Evolutionary conservation across 2,888 invertebrate genomes (phyloP).

Genomic region (Aspidapion aeneum): DNA sequence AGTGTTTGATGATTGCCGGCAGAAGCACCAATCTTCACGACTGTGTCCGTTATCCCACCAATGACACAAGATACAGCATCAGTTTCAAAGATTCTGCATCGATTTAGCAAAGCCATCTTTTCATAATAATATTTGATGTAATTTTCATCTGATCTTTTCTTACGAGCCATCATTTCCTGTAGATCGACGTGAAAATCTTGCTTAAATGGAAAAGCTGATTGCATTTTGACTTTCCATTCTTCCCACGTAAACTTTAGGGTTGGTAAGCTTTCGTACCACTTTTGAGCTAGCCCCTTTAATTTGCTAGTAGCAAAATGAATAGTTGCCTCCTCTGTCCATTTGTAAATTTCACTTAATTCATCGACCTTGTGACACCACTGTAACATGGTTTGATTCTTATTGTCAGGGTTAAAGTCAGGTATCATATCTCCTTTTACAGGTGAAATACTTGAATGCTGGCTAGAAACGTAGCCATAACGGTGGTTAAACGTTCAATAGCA

Average conservation of each 20-base stretch:
- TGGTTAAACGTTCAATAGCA: too few species aligned
- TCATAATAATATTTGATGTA: constrained; percentile 23
- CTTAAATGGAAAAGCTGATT: too few species aligned
- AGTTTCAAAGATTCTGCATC: constrained; percentile 21
- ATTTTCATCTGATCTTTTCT: constrained; percentile 18
- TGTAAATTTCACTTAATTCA: not conserved
- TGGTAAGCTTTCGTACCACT: constrained; percentile 24
- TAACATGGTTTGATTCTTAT: not conserved
- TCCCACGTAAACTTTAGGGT: constrained; percentile 19
- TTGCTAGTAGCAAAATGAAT: not conserved
- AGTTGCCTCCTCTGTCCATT: not conserved
- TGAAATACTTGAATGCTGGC: too few species aligned
- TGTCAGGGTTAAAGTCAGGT: constrained; percentile 15
- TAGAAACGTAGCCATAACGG: too few species aligned
- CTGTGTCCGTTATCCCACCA: constrained; percentile 19
- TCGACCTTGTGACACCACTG: not conserved
- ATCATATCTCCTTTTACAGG: constrained; percentile 15
- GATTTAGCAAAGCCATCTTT: constrained; percentile 21
- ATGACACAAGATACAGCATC: constrained; percentile 27
- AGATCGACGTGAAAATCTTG: constrained; percentile 15
- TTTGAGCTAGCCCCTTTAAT: constrained; percentile 13
- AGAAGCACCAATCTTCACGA: constrained; percentile 20
- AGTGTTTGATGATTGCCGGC: constrained; percentile 21
- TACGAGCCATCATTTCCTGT: constrained; percentile 15
- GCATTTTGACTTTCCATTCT: too few species aligned